These are phyloP conservation scores for Drosophila rufa DNA, from an alignment of 1,140 invertebrate genomes.

Conservation along the genomic window DNA sequence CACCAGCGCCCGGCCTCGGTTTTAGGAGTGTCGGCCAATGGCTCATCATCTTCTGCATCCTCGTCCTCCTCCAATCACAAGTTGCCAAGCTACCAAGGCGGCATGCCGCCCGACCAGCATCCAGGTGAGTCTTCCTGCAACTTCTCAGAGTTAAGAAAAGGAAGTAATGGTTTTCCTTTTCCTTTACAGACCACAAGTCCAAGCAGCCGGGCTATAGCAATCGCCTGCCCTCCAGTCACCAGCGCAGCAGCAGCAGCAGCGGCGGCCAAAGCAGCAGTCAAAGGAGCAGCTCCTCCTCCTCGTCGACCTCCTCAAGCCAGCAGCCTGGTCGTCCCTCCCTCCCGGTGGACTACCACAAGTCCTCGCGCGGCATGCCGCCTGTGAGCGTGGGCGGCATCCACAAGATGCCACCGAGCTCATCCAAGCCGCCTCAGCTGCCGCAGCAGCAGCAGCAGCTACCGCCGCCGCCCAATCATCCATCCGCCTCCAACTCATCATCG, in stretches of 20 bases:
- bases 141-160: not conserved
- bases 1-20: conserved; percentile 62
- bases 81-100: conserved; percentile 70
- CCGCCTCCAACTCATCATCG: conserved; percentile 49
- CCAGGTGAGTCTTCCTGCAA: conserved; percentile 53
- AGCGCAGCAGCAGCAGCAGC: conserved; percentile 46
- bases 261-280: conserved; percentile 32
- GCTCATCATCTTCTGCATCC: conserved; percentile 59
- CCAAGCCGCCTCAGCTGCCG: conserved; percentile 55
- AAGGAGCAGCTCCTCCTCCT: conserved; percentile 25
- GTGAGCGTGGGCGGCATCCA: conserved; percentile 55
- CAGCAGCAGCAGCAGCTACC: conserved; percentile 43
- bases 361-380: conserved; percentile 64
- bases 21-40: conserved; percentile 38
- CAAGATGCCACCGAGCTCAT: conserved; percentile 60
- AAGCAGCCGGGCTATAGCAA: conserved; percentile 70
- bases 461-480: conserved; percentile 38
- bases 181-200: conserved; percentile 74
- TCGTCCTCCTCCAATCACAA: conserved; percentile 76
- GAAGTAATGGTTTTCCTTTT: not conserved
- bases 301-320: conserved; percentile 51
- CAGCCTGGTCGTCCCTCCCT: conserved; percentile 56
- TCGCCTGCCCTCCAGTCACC: conserved; percentile 67
- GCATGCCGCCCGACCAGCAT: conserved; percentile 65
- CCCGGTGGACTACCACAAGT: conserved; percentile 73